Evolutionary conservation across 1,140 invertebrate species (phyloP).

Genomic region (Hycleus phaleratus): DNA sequence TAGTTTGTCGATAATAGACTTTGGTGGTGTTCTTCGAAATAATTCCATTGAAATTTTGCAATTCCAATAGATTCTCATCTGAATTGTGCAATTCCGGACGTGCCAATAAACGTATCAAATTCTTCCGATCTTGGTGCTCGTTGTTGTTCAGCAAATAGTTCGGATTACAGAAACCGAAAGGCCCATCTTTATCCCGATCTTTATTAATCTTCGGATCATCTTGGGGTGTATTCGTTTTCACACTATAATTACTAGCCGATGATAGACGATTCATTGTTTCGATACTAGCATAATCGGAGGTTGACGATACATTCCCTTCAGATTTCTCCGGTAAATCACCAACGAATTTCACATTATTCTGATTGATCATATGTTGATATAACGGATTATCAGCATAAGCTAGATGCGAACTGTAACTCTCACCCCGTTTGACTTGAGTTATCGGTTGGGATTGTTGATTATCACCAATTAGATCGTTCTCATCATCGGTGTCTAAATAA

Average conservation of each 20-base stretch:
- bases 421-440: slow-evolving; percentile 39
- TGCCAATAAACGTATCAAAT: too few relatives aligned
- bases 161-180: slow-evolving; percentile 63
- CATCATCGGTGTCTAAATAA: slow-evolving; percentile 62
- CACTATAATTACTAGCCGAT: slow-evolving; percentile 46
- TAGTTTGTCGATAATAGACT: slow-evolving; percentile 29
- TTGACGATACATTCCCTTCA: slow-evolving; percentile 56
- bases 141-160: slow-evolving; percentile 45
- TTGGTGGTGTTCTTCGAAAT: slow-evolving; percentile 30
- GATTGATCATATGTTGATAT: slow-evolving; percentile 54
- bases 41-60: slow-evolving; percentile 32
- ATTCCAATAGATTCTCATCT: slow-evolving; percentile 32
- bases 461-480: slow-evolving; percentile 42
- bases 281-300: slow-evolving; percentile 70
- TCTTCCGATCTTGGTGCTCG: too few relatives aligned
- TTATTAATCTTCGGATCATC: slow-evolving; percentile 34
- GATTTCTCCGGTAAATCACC: slow-evolving; percentile 47
- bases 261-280: slow-evolving; percentile 53
- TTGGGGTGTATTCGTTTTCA: slow-evolving; percentile 36
- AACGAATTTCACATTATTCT: slow-evolving; percentile 20
- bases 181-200: slow-evolving; percentile 40
- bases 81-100: slow-evolving; percentile 28
- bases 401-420: slow-evolving; percentile 53
- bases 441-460: background rate
- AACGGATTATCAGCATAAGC: slow-evolving; percentile 52